Evolutionary conservation across 2,888 invertebrate genomes (phyloP).

Genomic region (Dendrolimus pini): DNA sequence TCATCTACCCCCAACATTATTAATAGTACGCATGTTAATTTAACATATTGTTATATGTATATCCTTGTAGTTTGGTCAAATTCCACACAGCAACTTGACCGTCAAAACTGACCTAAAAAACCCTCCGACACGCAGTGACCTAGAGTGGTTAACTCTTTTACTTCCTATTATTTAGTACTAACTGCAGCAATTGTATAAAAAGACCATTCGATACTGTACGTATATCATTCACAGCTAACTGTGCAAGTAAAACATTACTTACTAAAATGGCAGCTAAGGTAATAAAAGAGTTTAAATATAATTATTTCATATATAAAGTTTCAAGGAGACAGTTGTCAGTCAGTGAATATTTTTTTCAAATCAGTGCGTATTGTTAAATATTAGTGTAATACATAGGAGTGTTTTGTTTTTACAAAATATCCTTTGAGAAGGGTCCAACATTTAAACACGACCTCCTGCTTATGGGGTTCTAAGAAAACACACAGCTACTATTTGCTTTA

Average conservation of each 20-base stretch:
- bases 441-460: too few relatives aligned
- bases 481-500: too few relatives aligned
- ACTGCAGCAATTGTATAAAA: conserved; percentile 53
- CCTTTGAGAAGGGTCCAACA: too few relatives aligned
- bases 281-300: conserved; percentile 11
- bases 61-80: conserved; percentile 12
- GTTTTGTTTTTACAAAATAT: too few relatives aligned
- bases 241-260: conserved; percentile 56
- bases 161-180: conserved; percentile 60
- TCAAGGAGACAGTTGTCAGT: background rate
- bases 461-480: too few relatives aligned
- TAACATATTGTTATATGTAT: too few relatives aligned
- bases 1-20: too few relatives aligned
- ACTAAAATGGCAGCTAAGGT: conserved; percentile 73
- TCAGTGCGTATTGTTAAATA: too few relatives aligned
- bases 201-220: conserved; percentile 40
- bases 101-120: conserved; percentile 60
- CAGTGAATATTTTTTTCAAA: too few relatives aligned
- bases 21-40: too few relatives aligned
- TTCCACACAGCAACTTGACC: conserved; percentile 54
- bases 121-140: conserved; percentile 49
- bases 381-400: too few relatives aligned
- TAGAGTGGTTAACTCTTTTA: conserved; percentile 54
- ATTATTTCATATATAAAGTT: background rate
- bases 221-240: conserved; percentile 65